A percentile compares a stretch with the other conserved stretches of the same genome.
These are phyloP conservation scores for Neoaliturus tenellus DNA, from an alignment of 2,888 invertebrate species.

Conservation along the genomic window DNA sequence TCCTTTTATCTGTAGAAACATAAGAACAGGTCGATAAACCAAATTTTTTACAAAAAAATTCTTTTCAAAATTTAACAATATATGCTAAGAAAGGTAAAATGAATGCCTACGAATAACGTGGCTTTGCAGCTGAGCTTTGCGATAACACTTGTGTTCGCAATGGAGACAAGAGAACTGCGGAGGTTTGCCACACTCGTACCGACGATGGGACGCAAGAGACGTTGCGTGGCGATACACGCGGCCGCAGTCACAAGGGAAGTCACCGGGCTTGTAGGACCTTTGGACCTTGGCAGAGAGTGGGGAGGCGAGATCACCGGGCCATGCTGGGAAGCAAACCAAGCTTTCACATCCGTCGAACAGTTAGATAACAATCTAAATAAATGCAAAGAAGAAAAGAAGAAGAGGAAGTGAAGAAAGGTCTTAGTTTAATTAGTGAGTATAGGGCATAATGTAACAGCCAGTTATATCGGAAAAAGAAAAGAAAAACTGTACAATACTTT, in stretches of 20 bases:
- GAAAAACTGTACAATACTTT: too few relatives aligned
- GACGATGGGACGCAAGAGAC: constrained; percentile 72
- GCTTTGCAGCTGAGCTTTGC: constrained; percentile 30
- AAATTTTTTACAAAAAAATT: not conserved
- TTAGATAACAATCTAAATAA: too few relatives aligned
- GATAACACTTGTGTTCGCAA: constrained; percentile 68
- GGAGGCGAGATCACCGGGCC: not conserved
- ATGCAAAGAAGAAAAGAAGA: too few relatives aligned
- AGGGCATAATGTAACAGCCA: too few relatives aligned
- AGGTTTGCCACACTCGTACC: constrained; percentile 70
- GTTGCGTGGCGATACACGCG: constrained; percentile 14
- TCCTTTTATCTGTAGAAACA: not conserved
- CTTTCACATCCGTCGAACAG: not conserved
- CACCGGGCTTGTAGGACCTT: not conserved
- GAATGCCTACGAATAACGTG: not conserved
- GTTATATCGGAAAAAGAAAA: too few relatives aligned
- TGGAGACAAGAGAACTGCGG: constrained; percentile 72
- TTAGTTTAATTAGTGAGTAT: too few relatives aligned
- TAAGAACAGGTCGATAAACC: not conserved
- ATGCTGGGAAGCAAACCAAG: not conserved
- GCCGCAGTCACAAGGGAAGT: constrained; percentile 36
- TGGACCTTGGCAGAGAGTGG: not conserved
- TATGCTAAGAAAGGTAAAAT: not conserved
- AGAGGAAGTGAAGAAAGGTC: too few relatives aligned
- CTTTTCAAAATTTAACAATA: not conserved